Percentiles rank a stretch among this genome's conserved stretches.
Evolutionary conservation across 1,140 invertebrate species (phyloP).

Genomic region (Littorina saxatilis): DNA sequence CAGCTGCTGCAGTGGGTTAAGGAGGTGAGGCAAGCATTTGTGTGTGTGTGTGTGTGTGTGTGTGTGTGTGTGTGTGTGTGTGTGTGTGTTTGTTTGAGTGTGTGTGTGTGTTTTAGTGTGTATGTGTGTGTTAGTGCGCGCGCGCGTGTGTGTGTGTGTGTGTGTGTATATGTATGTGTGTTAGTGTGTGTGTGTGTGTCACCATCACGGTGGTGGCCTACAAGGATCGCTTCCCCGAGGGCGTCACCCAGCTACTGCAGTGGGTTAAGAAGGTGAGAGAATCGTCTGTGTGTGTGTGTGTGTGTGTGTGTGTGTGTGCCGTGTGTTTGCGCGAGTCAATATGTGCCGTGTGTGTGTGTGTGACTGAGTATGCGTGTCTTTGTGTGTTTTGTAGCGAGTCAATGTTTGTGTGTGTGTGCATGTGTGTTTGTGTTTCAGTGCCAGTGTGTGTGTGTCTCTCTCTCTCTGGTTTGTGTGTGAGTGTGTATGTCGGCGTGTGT

Average conservation of each 20-base stretch:
- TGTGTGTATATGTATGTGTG: background rate
- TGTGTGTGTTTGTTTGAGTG: background rate
- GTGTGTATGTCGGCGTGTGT: no score
- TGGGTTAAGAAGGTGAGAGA: conserved; percentile 15
- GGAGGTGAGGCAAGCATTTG: background rate
- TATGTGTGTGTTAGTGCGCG: background rate
- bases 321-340: no score
- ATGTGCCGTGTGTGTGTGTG: no score
- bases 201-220: background rate
- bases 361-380: no score
- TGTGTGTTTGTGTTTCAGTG: background rate
- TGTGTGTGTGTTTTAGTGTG: background rate
- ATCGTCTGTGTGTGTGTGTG: background rate
- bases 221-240: conserved; percentile 21
- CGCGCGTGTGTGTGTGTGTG: background rate
- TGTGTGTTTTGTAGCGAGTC: background rate
- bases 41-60: background rate
- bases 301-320: background rate
- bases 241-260: conserved; percentile 13
- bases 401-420: conserved; percentile 4
- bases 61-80: background rate
- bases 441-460: background rate
- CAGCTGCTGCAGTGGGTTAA: conserved; percentile 30
- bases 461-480: no score
- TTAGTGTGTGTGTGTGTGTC: background rate